A percentile compares a stretch with the other conserved stretches of the same genome.
These are phyloP conservation scores for Montipora cactus DNA, from an alignment of 64 coral and sea anemone genomes.

Conservation along the genomic window DNA sequence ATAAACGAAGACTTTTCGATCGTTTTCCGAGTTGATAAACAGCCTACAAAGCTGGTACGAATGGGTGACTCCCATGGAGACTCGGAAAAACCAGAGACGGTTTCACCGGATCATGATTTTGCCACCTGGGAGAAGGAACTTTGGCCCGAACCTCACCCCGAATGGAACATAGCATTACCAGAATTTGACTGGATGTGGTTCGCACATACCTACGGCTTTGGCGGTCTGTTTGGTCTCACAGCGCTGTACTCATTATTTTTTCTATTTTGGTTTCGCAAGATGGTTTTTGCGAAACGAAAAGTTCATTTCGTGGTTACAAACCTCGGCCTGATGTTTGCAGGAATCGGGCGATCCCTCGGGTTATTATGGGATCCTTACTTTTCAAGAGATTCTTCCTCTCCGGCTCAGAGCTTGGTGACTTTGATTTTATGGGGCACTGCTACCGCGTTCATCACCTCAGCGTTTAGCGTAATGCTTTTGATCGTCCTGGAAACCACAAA, in stretches of 20 bases:
- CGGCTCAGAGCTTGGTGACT: background rate
- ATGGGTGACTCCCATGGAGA: background rate
- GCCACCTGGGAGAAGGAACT: background rate
- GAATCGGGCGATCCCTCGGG: slow-evolving; percentile 38
- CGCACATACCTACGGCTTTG: slow-evolving; percentile 67
- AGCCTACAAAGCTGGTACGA: background rate
- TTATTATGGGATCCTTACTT: slow-evolving; percentile 77
- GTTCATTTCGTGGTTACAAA: slow-evolving; percentile 48
- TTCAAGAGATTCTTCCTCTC: background rate
- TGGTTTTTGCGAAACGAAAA: background rate
- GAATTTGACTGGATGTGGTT: slow-evolving; percentile 61
- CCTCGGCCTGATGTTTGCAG: slow-evolving; percentile 42
- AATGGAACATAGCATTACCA: slow-evolving; percentile 49
- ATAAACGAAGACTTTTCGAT: too few species aligned
- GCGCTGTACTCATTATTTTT: background rate
- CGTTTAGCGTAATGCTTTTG: slow-evolving; percentile 75
- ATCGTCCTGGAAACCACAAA: slow-evolving; percentile 86
- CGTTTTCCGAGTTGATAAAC: too few species aligned
- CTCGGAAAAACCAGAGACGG: background rate
- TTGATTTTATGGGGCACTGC: slow-evolving; percentile 63
- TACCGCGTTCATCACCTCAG: slow-evolving; percentile 68
- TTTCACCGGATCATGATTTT: background rate
- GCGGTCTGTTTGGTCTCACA: slow-evolving; percentile 26
- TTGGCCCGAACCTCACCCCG: slow-evolving; percentile 74
- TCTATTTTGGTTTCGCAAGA: slow-evolving; percentile 24